Evolutionary conservation across 2,113 vertebrate genomes (phyloP), one percentile per base, ranked within the genome.

Genomic region (Willisornis vidua): DNA sequence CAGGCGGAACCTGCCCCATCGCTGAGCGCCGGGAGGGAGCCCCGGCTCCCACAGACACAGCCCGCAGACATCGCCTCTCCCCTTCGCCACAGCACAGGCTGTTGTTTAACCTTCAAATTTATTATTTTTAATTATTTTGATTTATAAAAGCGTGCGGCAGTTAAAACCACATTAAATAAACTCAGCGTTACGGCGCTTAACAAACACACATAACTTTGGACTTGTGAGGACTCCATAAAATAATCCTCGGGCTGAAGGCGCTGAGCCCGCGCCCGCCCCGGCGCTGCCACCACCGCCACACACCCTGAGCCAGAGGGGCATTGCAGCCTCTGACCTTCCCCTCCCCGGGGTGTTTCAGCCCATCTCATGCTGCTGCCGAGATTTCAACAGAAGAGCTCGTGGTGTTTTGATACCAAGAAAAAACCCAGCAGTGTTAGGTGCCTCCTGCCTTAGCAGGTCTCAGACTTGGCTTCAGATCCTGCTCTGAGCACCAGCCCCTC

Each of bases 91-190:
- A 85, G 92, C 86, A 51, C 95, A 92, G 91, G 94, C 97, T 98
- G 97, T 97, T 98, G 97, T 97, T 98, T 97, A 98, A 98, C 98
- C 98, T 98, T 98, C 98, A 98, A 98, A 98, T 98, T 98, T 98
- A 98, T 98, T 98, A 98, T 98, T 98, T 98, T 98, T 98, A 98
- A 98, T 98, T 98, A 98, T 98, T 98, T 98, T 98, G 98, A 98
- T 98, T 98, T 98, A 98, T 98, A 98, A 98, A 98, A 98, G 97
- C 97, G 83, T 66, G 90, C 90, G 89, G 98, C 98, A 97, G 97
- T 98, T 97, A 98, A 98, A 98, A 97, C 97, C 97, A 97, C 97
- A 98, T 98, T 98, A 98, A 98, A 98, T 98, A 98, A 98, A 98
- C 98, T 98, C 96, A 84, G 98, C 86, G 94, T 97, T 98, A 98